Conservation (phyloP, 2,113 vertebrate genomes). For the Tringa solitaria region DNA sequence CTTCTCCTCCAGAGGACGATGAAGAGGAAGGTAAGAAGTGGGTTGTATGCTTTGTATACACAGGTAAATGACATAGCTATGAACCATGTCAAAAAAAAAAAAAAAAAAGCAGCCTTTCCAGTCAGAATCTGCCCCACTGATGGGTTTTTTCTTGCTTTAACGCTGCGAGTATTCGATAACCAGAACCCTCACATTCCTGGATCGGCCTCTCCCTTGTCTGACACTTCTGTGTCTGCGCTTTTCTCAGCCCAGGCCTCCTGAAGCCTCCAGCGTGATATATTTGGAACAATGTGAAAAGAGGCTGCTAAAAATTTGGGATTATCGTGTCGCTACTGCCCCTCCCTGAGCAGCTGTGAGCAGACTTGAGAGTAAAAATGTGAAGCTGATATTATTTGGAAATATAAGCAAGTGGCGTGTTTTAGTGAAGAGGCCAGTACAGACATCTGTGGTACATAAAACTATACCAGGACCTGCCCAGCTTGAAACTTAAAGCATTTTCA, state of each 20-base stretch:
- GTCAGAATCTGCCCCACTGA: neutral
- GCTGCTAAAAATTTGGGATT: neutral
- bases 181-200: neutral
- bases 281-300: conserved; percentile 4
- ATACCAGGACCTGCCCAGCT: neutral
- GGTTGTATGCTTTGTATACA: neutral
- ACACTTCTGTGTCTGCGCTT: neutral
- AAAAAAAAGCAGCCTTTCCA: neutral
- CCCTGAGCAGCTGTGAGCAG: neutral
- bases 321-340: neutral
- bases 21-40: conserved; percentile 90
- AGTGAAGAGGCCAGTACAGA: neutral
- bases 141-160: neutral
- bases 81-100: neutral
- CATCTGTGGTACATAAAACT: neutral
- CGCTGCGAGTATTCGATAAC: neutral
- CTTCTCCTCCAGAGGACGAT: conserved; percentile 95
- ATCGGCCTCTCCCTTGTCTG: neutral
- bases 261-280: neutral
- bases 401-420: neutral
- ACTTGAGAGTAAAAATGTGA: neutral
- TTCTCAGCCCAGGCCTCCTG: neutral
- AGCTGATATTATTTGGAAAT: neutral
- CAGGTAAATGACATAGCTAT: neutral
- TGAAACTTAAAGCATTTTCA: neutral